Base-by-base conservation (phyloP, 2,888 invertebrate genomes). In the Tinea trinotella region DNA sequence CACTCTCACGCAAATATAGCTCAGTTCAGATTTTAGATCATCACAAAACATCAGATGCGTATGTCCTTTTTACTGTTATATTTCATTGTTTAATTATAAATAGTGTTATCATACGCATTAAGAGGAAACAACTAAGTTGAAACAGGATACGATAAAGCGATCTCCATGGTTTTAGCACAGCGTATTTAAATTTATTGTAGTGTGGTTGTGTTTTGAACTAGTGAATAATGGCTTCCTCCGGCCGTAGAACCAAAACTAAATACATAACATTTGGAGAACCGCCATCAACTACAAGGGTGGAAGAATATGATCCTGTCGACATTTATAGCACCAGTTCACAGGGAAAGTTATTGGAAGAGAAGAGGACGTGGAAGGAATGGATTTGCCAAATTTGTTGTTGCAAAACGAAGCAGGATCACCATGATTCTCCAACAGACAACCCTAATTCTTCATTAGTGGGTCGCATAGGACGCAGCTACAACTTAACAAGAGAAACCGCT, bases 81-180 rank as follows among this genome's bases (percentile, higher is more conserved):
- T 40, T 40, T 15, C 7, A n/a, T 46, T 46, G 46, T 46, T 46
- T 46, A 10, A 46, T n/a, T n/a, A n/a, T 19, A 19, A 6, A 46
- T 46, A 68, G 65, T 60, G 62, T 64, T 75, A 72, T 71, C 73
- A 65, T 63, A 57, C 61, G 59, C 63, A 64, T 56, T 59, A 74
- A 77, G 83, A 80, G 84, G 84, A 84, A 82, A 81, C 71, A 68
- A 19, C 54, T 18, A 15, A 36, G 15, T 68, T 65, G 66, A 60
- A 62, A 67, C 69, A 70, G 78, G 77, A 77, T 71, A 73, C 67
- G 80, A 82, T 83, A 82, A 76, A 71, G 73, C 65, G 65, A 48
- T 48, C 48, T 48, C 48, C 3, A 50, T 62, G 71, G 71, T 76
- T 76, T 81, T 72, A 64, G 68, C 68, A 58, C 68, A 59, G 60